Percentiles rank a stretch among this genome's conserved stretches.
Evolutionary conservation across 1,140 invertebrate genomes (phyloP).

Genomic region (Adelges cooleyi): DNA sequence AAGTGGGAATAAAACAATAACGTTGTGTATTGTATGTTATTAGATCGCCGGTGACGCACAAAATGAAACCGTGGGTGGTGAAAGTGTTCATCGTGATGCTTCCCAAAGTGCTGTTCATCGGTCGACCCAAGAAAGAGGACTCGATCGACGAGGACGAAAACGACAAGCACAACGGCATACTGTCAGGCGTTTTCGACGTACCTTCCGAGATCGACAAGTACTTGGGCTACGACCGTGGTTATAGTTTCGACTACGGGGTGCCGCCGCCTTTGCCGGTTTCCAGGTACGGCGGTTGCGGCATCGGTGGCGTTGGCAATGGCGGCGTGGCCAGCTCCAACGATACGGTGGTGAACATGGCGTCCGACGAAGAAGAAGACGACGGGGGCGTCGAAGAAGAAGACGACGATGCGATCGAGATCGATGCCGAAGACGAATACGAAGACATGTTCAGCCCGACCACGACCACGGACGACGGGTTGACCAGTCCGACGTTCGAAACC

Average conservation of each 20-base stretch:
- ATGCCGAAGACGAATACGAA: constrained; percentile 42
- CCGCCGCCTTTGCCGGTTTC: constrained; percentile 42
- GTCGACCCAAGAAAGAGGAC: constrained; percentile 64
- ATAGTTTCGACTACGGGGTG: constrained; percentile 58
- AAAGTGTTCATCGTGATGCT: constrained; percentile 79
- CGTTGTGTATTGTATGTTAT: not conserved
- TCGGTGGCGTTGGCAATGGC: not conserved
- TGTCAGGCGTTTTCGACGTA: constrained; percentile 55
- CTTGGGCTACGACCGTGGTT: constrained; percentile 48
- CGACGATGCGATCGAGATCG: constrained; percentile 47
- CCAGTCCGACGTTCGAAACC: constrained; percentile 41
- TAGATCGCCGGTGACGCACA: constrained; percentile 84
- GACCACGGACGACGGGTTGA: constrained; percentile 38
- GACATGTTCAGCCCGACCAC: constrained; percentile 53
- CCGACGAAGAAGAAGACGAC: constrained; percentile 3
- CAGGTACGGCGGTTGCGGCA: not conserved
- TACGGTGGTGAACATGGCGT: constrained; percentile 23
- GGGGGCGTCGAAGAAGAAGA: constrained; percentile 37
- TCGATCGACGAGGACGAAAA: constrained; percentile 47
- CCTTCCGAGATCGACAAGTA: constrained; percentile 59
- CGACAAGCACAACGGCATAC: constrained; percentile 47
- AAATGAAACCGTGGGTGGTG: constrained; percentile 81
- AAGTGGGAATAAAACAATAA: not conserved
- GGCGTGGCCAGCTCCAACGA: not conserved
- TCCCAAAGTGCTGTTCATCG: constrained; percentile 71